Conservation (phyloP, 1,140 invertebrate species). For the Brachionus manjavacas region DNA sequence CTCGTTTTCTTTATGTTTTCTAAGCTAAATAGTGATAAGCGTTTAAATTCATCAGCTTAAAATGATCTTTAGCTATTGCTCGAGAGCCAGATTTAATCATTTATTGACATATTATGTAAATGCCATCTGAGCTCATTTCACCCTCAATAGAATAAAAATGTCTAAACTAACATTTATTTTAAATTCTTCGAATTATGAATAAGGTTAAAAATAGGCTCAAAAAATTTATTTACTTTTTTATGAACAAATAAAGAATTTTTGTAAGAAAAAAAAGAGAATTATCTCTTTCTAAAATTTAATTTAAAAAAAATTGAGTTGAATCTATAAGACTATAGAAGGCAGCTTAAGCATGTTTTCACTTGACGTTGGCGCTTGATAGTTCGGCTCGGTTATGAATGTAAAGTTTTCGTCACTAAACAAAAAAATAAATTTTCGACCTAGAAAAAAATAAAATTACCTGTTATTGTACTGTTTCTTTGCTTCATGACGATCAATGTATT, state of each 20-base stretch:
- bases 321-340: constrained; percentile 1
- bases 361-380: not conserved
- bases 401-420: not conserved
- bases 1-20: not conserved
- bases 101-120: not conserved
- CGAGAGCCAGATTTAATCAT: not conserved
- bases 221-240: not conserved
- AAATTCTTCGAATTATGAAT: not conserved
- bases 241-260: not conserved
- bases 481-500: not conserved
- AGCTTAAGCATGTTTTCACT: not conserved
- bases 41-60: not conserved
- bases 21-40: not conserved
- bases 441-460: not conserved
- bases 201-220: not conserved
- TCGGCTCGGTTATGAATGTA: not conserved
- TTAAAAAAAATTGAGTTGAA: not conserved
- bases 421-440: not conserved
- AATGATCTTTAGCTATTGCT: not conserved
- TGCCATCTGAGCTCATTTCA: not conserved
- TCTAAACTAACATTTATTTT: not conserved
- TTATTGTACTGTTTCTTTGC: not conserved
- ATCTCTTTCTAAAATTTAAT: not conserved
- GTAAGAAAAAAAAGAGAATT: not conserved
- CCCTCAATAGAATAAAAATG: not conserved